Evolutionary conservation across 2,888 invertebrate species (phyloP), one percentile per base, ranked within the genome.

Genomic region (Drosophila kokeensis): DNA sequence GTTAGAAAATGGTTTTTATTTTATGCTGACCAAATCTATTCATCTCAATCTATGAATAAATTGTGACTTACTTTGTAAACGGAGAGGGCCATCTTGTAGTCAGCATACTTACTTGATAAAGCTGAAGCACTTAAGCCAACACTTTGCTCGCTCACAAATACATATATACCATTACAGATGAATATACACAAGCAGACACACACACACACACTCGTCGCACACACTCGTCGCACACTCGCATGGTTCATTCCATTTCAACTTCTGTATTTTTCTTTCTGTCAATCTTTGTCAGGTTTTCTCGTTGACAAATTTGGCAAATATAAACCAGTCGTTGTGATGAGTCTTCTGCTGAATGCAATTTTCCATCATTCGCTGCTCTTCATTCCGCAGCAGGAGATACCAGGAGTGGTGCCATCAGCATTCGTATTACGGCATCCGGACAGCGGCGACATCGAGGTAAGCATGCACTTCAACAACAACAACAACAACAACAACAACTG

Each of bases 221-320:
- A 38, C 27, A 36, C 30, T 27, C 27, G 27, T 27, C 5, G 27
- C 18, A 45, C 29, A 29, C 36, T 7, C 27, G 1, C 15, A 21
- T 50, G 54, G 30, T 63, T 72, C 63, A 67, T 76, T 42, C 49
- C 55, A 73, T 27, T 58, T 57, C 61, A 68, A 54, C 54, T 48
- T 50, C 32, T n/a, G 42, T 27, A 58, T 36, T 42, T 58, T 45
- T 60, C 55, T 34, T 38, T 62, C 45, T 53, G 48, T 27, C 36
- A 34, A 13, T 36, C 13, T 15, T 61, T 66, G 94, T 94, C 93
- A 96, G 97, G 97, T 76, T 96, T 96, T 92, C 94, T 98, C 79
- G 97, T 97, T 71, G 98, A 98, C 93, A 97, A 96, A 93, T 96
- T 97, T 90, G 97, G 97, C 61, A 96, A 96, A 92, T 98, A 97